Base-by-base conservation (phyloP, 2,113 vertebrate genomes). In the Psittacula cyanocephala region DNA sequence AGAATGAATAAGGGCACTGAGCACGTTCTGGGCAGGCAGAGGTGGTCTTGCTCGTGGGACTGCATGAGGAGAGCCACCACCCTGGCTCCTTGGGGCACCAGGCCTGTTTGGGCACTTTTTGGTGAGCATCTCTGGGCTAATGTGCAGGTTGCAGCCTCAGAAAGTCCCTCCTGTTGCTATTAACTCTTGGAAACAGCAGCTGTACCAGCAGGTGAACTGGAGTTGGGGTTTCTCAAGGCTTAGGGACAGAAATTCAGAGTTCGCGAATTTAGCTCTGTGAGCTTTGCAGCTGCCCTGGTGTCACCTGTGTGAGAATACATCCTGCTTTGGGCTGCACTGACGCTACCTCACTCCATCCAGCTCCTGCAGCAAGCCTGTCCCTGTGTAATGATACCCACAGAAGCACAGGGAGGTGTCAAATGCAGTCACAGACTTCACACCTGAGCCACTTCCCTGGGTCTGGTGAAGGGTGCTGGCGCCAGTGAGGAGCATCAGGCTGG, bases 51-150 rank as follows among this genome's bases (percentile, higher is more conserved):
- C 17, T 70, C 41, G 28, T 2, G 10, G 39, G 20, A 7, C 35
- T 77, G 43, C 1, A 1, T 17, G 15, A n/a, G 19, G 19, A 79
- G 25, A 82, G 44, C 9, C 19, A 17, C 28, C 33, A 47, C 18
- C n/a, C 59, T 3, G 4, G 4, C 19, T 78, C 31, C 33, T 78
- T 0, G 0, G 76, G 53, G 22, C 13, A 22, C 28, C 6, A 5
- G 53, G 13, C 86, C 13, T 13, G 55, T 31, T 62, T 0, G 0
- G n/a, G 12, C 3, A 35, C 18, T 15, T 80, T 65, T 46, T 0
- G 3, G 17, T 15, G 28, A 71, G 35, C 44, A 41, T 7, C 64
- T 28, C 44, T 31, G 74, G 17, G 47, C 65, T 60, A 3, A 25
- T 2, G 7, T 20, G 19, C 20, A 79, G 41, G 31, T 31, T 79